Conservation (phyloP, 92 coral and sea anemone species). For the Actinernus sp. region DNA sequence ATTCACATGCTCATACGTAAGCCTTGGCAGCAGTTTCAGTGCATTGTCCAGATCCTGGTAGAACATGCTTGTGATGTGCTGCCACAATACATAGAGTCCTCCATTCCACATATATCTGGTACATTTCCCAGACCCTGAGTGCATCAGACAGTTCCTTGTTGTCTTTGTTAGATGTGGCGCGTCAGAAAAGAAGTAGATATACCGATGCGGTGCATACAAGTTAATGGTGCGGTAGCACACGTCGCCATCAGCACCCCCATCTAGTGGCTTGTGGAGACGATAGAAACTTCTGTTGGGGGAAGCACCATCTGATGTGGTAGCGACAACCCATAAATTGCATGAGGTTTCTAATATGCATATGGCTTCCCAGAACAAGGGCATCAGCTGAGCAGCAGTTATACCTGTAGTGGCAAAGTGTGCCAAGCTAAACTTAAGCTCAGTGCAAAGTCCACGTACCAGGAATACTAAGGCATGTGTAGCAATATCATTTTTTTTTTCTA, state of each 20-base stretch:
- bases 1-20: slow-evolving; percentile 63
- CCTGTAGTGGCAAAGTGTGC: slow-evolving; percentile 75
- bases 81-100: slow-evolving; percentile 54
- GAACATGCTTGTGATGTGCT: slow-evolving; percentile 54
- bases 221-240: slow-evolving; percentile 63
- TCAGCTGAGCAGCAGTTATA: slow-evolving; percentile 61
- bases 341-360: slow-evolving; percentile 48
- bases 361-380: slow-evolving; percentile 71
- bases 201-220: slow-evolving; percentile 56
- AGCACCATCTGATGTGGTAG: slow-evolving; percentile 65
- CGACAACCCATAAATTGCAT: slow-evolving; percentile 63
- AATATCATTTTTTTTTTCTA: slow-evolving; percentile 45
- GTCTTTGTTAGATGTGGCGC: slow-evolving; percentile 83
- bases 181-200: slow-evolving; percentile 63
- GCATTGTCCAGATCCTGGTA: slow-evolving; percentile 53
- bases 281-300: slow-evolving; percentile 70
- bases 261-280: slow-evolving; percentile 51
- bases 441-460: slow-evolving; percentile 62
- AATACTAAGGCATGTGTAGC: slow-evolving; percentile 68
- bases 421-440: slow-evolving; percentile 60
- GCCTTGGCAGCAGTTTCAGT: slow-evolving; percentile 56
- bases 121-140: slow-evolving; percentile 51
- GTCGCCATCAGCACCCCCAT: slow-evolving; percentile 38
- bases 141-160: slow-evolving; percentile 55
- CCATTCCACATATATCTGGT: slow-evolving; percentile 62